Evolutionary conservation across 35 echinoderm and acorn worm species (phyloP).

Genomic region (Heliocidaris erythrogramma): DNA sequence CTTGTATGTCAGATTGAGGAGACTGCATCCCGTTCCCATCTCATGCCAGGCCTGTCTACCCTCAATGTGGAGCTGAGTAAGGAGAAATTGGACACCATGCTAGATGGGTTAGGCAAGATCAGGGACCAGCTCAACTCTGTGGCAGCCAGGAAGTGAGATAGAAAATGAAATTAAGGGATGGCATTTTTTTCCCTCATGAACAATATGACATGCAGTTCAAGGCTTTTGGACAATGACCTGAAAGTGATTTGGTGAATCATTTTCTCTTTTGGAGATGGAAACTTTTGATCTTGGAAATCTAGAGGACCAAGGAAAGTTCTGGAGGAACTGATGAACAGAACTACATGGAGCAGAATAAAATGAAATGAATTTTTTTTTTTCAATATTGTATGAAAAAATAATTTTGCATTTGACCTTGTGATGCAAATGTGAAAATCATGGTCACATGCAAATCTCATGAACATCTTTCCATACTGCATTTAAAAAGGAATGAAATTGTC

Average conservation of each 20-base stretch:
- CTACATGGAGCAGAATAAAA: too few species aligned
- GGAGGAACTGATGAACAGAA: too few species aligned
- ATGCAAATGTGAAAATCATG: too few species aligned
- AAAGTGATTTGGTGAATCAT: neutral
- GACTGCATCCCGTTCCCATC: slow-evolving; percentile 48
- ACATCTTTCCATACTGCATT: too few species aligned
- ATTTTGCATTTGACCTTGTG: too few species aligned
- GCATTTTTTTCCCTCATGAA: neutral
- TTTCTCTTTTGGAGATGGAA: too few species aligned
- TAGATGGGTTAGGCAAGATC: slow-evolving; percentile 94
- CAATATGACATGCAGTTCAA: neutral
- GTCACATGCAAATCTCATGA: too few species aligned
- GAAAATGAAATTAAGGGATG: neutral
- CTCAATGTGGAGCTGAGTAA: slow-evolving; percentile 93
- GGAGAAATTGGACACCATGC: slow-evolving; percentile 94
- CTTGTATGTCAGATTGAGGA: slow-evolving; percentile 72
- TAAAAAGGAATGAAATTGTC: too few species aligned
- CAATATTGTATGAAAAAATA: too few species aligned
- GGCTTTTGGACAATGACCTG: neutral
- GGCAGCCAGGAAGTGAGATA: slow-evolving; percentile 64
- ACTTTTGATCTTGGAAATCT: too few species aligned
- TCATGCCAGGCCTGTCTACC: slow-evolving; percentile 54
- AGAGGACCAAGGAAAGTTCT: too few species aligned
- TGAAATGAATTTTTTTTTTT: too few species aligned
- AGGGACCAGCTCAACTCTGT: slow-evolving; percentile 92